These are phyloP conservation scores for Okapia johnstoni DNA, from an alignment of 2,113 vertebrate genomes.

Conservation along the genomic window DNA sequence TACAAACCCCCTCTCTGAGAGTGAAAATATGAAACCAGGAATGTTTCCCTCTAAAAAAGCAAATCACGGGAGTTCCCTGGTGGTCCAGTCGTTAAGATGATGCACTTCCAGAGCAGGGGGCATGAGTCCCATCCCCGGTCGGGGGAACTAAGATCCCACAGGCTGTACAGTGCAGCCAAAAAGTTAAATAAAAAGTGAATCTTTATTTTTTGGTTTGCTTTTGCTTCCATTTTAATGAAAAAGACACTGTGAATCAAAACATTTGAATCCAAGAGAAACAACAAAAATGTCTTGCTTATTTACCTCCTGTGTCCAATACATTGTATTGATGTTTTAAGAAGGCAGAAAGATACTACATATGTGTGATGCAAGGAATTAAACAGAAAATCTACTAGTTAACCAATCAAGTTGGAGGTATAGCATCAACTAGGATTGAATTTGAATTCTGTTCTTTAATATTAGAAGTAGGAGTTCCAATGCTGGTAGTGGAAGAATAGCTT, in stretches of 20 bases:
- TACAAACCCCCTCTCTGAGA: neutral
- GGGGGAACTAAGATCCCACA: neutral
- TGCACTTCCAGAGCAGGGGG: neutral
- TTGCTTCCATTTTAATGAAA: neutral
- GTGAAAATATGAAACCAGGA: neutral
- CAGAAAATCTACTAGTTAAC: neutral
- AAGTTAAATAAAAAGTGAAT: neutral
- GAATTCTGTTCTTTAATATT: neutral
- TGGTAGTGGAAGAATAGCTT: neutral
- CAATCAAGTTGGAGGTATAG: neutral
- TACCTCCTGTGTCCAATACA: neutral
- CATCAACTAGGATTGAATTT: neutral
- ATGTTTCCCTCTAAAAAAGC: neutral
- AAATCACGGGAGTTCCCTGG: neutral
- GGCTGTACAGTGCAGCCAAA: neutral
- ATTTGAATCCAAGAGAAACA: neutral
- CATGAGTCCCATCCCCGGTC: accelerated
- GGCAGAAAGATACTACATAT: neutral
- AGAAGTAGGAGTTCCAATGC: neutral
- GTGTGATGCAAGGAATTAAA: neutral
- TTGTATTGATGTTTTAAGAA: neutral
- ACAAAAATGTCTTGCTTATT: neutral
- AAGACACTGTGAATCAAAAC: neutral
- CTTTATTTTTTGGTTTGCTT: neutral
- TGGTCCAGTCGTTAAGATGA: neutral